Evolutionary conservation across 2,797 vertebrate genomes (phyloP).

Genomic region (Propithecus perrieri): DNA sequence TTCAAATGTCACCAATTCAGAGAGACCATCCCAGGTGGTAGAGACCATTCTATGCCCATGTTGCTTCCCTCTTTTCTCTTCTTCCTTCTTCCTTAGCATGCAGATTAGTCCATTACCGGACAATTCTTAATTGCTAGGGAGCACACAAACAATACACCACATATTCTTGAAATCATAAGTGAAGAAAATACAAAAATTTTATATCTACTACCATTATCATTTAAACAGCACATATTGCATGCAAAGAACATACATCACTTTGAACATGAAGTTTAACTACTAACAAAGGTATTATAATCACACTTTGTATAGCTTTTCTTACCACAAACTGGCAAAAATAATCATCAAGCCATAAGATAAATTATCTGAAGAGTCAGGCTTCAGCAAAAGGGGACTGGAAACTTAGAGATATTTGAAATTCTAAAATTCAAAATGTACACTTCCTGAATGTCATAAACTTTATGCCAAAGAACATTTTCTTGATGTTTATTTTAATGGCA

Average conservation of each 20-base stretch:
- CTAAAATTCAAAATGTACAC: slow-evolving; percentile 43
- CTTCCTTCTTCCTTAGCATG: not conserved
- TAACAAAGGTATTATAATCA: slow-evolving; percentile 30
- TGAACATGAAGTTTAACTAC: slow-evolving; percentile 1
- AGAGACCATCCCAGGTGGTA: not conserved
- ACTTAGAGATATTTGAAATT: slow-evolving; percentile 57
- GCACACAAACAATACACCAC: not conserved
- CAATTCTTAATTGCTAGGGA: not conserved
- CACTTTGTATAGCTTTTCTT: not conserved
- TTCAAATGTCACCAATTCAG: not conserved
- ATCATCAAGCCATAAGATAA: slow-evolving; percentile 50
- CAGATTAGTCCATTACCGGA: not conserved
- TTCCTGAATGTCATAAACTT: slow-evolving; percentile 58
- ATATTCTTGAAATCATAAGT: not conserved
- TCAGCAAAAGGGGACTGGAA: slow-evolving; percentile 29
- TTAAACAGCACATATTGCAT: not conserved
- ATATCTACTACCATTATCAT: not conserved
- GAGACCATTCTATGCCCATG: not conserved
- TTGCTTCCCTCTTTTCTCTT: not conserved
- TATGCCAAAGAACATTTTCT: slow-evolving; percentile 53
- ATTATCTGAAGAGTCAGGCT: slow-evolving; percentile 42
- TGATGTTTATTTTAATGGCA: slow-evolving; percentile 61
- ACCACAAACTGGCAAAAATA: not conserved
- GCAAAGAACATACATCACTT: not conserved
- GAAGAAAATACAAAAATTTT: not conserved